phyloP scores from a whole-genome alignment of 2,113 vertebrate genomes.

The Uria lomvia region DNA sequence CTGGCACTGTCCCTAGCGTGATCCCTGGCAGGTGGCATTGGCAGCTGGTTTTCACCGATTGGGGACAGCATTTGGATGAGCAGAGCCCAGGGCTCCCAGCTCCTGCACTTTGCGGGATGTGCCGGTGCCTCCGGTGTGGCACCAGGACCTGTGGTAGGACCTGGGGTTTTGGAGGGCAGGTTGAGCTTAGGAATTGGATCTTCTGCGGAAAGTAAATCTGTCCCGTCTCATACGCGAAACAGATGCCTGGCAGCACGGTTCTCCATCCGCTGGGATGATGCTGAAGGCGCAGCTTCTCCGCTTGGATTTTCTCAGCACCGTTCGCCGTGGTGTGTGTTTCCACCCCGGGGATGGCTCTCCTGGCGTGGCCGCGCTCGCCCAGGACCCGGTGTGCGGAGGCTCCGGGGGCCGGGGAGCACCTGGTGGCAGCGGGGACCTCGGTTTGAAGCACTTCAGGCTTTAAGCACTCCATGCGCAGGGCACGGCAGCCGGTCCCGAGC shows the following conservation, averaged over 20 bases:
- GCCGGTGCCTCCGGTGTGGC: fast-evolving
- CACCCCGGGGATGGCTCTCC: not conserved
- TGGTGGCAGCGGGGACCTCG: fast-evolving
- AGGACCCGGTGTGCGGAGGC: fast-evolving
- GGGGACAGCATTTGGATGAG: not conserved
- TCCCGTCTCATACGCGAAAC: not conserved
- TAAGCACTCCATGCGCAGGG: fast-evolving
- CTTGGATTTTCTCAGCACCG: fast-evolving
- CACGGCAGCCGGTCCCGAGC: not conserved
- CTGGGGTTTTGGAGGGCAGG: not conserved
- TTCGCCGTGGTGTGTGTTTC: fast-evolving
- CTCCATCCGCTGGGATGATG: fast-evolving
- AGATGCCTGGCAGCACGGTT: not conserved
- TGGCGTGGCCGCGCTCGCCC: not conserved
- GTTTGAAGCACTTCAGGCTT: not conserved
- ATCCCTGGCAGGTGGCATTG: not conserved
- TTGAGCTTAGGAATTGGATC: not conserved
- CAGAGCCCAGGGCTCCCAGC: not conserved
- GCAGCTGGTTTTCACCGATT: not conserved
- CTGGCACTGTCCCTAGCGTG: fast-evolving
- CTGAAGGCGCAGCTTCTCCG: not conserved
- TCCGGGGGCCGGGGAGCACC: fast-evolving
- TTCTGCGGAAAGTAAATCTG: not conserved
- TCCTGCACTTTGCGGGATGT: not conserved
- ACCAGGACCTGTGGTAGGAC: fast-evolving